Conservation (phyloP, 2,888 invertebrate genomes). For the Stenolophus ochropezus region DNA sequence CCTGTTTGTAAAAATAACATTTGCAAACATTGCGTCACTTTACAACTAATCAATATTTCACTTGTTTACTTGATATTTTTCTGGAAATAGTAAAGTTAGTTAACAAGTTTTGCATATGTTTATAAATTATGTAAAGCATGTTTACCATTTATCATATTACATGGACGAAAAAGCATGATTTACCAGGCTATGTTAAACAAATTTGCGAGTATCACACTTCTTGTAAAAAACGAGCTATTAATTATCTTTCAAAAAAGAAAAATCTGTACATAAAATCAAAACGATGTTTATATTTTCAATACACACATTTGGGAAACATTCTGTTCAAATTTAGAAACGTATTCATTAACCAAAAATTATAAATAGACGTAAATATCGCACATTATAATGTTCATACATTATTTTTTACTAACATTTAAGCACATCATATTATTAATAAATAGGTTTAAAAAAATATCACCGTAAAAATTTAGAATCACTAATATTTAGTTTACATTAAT, state of each 20-base stretch:
- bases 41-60: neutral
- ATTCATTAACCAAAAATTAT: neutral
- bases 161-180: neutral
- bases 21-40: neutral
- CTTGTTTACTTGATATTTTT: constrained; percentile 1
- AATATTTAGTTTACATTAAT: no score
- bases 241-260: neutral
- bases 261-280: neutral
- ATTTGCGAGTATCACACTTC: neutral
- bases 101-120: neutral
- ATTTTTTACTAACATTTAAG: neutral
- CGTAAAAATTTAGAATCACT: no score
- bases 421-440: no score
- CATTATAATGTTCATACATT: neutral
- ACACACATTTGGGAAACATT: neutral
- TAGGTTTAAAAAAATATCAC: no score
- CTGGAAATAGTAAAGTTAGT: neutral
- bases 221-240: neutral
- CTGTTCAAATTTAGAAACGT: neutral
- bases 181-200: neutral
- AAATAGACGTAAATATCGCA: neutral
- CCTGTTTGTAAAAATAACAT: neutral
- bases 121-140: neutral
- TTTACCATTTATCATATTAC: neutral
- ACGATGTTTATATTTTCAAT: neutral